Evolutionary conservation across 1,140 invertebrate species (phyloP), one percentile per base, ranked within the genome.

Genomic region (Pentalonia nigronervosa): DNA sequence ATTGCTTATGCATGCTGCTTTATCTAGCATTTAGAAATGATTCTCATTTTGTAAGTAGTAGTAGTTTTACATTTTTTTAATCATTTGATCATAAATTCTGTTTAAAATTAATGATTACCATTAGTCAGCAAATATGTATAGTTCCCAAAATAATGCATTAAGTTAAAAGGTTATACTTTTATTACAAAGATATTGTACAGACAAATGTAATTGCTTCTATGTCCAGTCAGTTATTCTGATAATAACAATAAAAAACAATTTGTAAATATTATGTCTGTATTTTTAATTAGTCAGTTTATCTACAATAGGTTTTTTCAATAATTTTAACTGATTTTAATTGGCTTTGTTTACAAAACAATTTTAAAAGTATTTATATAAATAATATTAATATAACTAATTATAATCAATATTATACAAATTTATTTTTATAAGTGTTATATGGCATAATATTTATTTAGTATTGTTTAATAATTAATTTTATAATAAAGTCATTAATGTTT

Each of bases 1-100:
- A n/a, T n/a, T 88, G 86, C 84, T 88, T 50, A 34, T 48, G 86
- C 86, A 88, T 88, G 86, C 47, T 48, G 20, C 47, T 34, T 50
- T 48, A 48, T 88, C 47, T 48, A 34, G 47, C 7, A 9, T 88
- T 88, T 34, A 36, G 36, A 53, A 89, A 89, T 53, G 7, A 36
- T 53, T 53, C 1, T 53, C n/a, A 34, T 20, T 89, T 36, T 36
- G 9, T 48, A 11, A 53, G 17, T 89, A 53, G 2, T 89, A 53
- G 30, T 36, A 53, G 7, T 53, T 89, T 23, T 41, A 23, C 17
- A n/a, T 47, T n/a, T n/a, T 47, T 45, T 47, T 17, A 17, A 34
- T 50, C 7, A 48, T 50, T 48, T 48, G 7, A 34, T 48, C 30
- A 88, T 17, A 7, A 88, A 34, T 48, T 48, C 25, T 34, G 7